Percentiles rank a stretch among this genome's conserved stretches.
Evolutionary conservation across 2,888 invertebrate genomes (phyloP).

Genomic region (Argyra leucocephala): DNA sequence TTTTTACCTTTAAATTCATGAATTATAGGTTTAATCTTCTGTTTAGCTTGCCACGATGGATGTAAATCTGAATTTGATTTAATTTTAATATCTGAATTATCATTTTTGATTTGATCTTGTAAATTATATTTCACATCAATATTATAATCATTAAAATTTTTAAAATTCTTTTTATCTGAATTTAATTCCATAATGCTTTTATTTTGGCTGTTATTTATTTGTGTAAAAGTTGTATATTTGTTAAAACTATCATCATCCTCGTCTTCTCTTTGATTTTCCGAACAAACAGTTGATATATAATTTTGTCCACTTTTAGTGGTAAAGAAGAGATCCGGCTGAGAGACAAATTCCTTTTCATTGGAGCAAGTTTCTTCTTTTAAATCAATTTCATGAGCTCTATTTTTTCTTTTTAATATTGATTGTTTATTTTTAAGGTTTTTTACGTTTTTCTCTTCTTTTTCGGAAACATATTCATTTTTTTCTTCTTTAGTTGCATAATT

Average conservation of each 20-base stretch:
- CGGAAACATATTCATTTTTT: constrained; percentile 15
- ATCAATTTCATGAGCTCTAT: not conserved
- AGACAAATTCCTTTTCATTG: not conserved
- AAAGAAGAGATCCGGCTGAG: constrained; percentile 36
- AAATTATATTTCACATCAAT: constrained; percentile 20
- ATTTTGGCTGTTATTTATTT: too few species aligned
- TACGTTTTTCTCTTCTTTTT: constrained; percentile 10
- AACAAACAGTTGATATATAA: constrained; percentile 36
- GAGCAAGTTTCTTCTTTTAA: not conserved
- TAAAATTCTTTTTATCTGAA: not conserved
- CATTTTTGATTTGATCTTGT: constrained; percentile 19
- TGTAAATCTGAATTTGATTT: constrained; percentile 26
- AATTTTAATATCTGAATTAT: constrained; percentile 10
- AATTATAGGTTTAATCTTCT: constrained; percentile 33
- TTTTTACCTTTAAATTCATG: constrained; percentile 35
- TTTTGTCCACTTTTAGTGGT: constrained; percentile 37
- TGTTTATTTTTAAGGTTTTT: constrained; percentile 17
- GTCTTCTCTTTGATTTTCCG: constrained; percentile 19
- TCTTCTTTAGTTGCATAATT: constrained; percentile 7
- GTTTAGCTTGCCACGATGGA: constrained; percentile 40
- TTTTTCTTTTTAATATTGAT: constrained; percentile 25
- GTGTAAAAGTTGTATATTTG: constrained; percentile 4
- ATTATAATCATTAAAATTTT: not conserved
- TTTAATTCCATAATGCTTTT: too few species aligned
- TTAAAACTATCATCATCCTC: constrained; percentile 11